Conservation (phyloP, 2,888 invertebrate species). For the Lepidonotus clava region DNA sequence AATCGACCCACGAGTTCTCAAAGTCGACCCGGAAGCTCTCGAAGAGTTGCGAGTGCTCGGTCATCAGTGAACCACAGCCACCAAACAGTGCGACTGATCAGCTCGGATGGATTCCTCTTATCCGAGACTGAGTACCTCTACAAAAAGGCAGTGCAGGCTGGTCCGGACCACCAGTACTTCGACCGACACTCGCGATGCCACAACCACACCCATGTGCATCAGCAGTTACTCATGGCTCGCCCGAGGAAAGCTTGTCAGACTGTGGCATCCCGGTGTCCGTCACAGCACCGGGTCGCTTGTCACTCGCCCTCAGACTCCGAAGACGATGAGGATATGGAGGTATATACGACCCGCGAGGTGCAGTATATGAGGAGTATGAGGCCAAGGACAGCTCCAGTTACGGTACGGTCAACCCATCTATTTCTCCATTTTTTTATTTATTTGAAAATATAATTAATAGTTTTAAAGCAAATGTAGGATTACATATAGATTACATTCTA, state of each 20-base stretch:
- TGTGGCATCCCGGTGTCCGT: conserved; percentile 54
- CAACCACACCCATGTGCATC: conserved; percentile 69
- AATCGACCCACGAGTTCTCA: too few species aligned
- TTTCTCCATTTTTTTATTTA: neutral
- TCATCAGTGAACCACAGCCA: neutral
- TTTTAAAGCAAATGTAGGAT: neutral
- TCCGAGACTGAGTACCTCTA: neutral
- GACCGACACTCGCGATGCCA: conserved; percentile 71
- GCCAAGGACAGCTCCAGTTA: conserved; percentile 69
- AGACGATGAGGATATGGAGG: conserved; percentile 12
- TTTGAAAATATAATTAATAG: neutral
- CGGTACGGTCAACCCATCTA: conserved; percentile 63
- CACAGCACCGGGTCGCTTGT: neutral
- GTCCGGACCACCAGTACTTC: conserved; percentile 69
- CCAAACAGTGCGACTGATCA: neutral
- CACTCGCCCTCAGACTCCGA: neutral
- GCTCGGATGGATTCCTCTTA: conserved; percentile 23
- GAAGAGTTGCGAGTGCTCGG: neutral
- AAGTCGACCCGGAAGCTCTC: neutral
- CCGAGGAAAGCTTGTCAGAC: conserved; percentile 69
- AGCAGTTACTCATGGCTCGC: conserved; percentile 64
- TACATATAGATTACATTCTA: neutral
- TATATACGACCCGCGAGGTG: conserved; percentile 4
- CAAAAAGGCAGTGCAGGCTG: conserved; percentile 53
- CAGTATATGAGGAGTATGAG: conserved; percentile 54